Evolutionary conservation across 1,140 invertebrate genomes (phyloP), one percentile per base, ranked within the genome.

Genomic region (Drosophila takahashii): DNA sequence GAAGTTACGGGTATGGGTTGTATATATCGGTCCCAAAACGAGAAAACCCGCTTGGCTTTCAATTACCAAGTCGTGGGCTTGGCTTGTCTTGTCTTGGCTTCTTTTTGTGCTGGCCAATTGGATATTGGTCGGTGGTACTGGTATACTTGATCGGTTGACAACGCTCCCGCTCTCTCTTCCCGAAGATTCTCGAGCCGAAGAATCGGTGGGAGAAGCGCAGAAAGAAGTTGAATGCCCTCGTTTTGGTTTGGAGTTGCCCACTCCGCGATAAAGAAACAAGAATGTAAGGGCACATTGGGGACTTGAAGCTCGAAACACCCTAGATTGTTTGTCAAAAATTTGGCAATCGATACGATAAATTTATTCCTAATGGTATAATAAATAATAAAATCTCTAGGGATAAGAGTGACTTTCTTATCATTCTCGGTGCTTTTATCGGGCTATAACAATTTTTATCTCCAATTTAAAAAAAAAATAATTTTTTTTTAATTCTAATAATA

Each of bases 201-300:
- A 70, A 70, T 18, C 50, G 27, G 34, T 52, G 13, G 64, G 11
- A 39, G 65, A 69, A 50, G 45, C 48, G 22, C 15, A 26, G 26
- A 69, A 81, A 69, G 47, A 84, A 80, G 84, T 89, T 89, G 64
- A 89, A 84, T 84, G 79, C 48, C 85, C 84, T 89, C 77, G 64
- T 61, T 67, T 75, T 59, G 48, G 66, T 53, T 50, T 73, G 62
- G 57, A 57, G 65, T 60, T 66, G 62, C 39, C 44, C 52, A 50
- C 50, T 64, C 29, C 47, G 47, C 9, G 37, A 50, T 44, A 70
- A 80, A 75, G 50, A 66, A 74, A 61, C 60, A 34, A 48, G 72
- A 77, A 71, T 50, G 11, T 27, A 7, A 2, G 3, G n/a, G 27
- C 18, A 51, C 11, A 29, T 16, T 29, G 27, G 18, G 10, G 3